Percentiles rank a stretch among this genome's conserved stretches.
phyloP scores from a whole-genome alignment of 2,113 vertebrate genomes.

The Sander vitreus region DNA sequence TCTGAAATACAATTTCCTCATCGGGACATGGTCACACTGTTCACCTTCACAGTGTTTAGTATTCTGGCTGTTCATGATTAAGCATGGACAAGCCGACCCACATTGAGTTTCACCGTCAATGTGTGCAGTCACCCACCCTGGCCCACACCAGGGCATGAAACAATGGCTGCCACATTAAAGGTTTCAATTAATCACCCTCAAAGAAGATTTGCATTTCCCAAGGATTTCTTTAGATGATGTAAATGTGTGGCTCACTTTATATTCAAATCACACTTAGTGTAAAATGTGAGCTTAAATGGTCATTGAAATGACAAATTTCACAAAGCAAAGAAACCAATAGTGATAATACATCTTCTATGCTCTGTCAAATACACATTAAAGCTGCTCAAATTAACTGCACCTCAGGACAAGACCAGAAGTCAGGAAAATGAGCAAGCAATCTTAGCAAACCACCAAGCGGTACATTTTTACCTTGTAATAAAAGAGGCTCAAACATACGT shows the following conservation, averaged over 20 bases:
- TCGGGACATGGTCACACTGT: slow-evolving; percentile 33
- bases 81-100: slow-evolving; percentile 31
- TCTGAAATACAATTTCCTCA: slow-evolving; percentile 37
- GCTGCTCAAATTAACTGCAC: slow-evolving; percentile 60
- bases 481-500: slow-evolving; percentile 31
- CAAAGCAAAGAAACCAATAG: slow-evolving; percentile 64
- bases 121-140: slow-evolving; percentile 49
- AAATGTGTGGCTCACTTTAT: slow-evolving; percentile 61
- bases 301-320: slow-evolving; percentile 73
- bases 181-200: slow-evolving; percentile 73
- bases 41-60: slow-evolving; percentile 66
- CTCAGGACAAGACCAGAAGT: slow-evolving; percentile 50
- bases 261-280: slow-evolving; percentile 70
- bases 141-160: slow-evolving; percentile 54
- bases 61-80: slow-evolving; percentile 48
- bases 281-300: slow-evolving; percentile 63
- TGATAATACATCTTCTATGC: slow-evolving; percentile 73
- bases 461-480: slow-evolving; percentile 29
- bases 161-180: slow-evolving; percentile 56
- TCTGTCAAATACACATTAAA: slow-evolving; percentile 72
- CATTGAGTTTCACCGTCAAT: slow-evolving; percentile 47
- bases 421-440: slow-evolving; percentile 41
- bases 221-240: slow-evolving; percentile 51
- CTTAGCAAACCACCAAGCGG: slow-evolving; percentile 22
- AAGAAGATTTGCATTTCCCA: slow-evolving; percentile 67